Evolutionary conservation across 2,888 invertebrate species (phyloP).

Genomic region (Drosophila dives): DNA sequence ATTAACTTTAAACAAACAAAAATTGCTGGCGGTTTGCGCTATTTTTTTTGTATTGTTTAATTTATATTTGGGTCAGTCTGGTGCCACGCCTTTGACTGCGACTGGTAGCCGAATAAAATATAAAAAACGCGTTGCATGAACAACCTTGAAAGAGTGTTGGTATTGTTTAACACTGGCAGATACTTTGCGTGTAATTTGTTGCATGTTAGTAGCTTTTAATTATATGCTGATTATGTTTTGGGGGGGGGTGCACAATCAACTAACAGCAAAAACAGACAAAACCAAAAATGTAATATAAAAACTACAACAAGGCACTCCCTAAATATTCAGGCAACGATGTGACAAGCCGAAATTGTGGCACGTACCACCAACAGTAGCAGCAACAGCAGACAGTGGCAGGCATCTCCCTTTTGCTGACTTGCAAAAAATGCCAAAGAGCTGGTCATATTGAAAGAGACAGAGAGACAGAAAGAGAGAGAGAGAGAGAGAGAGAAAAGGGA

Average conservation of each 20-base stretch:
- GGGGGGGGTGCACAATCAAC: constrained; percentile 59
- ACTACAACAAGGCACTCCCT: constrained; percentile 26
- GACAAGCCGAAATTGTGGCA: constrained; percentile 73
- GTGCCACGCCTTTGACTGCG: constrained; percentile 35
- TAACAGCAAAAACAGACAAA: constrained; percentile 21
- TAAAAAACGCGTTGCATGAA: constrained; percentile 14
- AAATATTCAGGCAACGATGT: constrained; percentile 34
- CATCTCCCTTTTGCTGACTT: constrained; percentile 65
- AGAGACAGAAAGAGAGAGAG: background rate
- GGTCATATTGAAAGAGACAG: constrained; percentile 8
- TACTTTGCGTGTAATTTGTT: constrained; percentile 76
- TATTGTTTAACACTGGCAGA: constrained; percentile 54
- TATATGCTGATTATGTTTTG: constrained; percentile 77
- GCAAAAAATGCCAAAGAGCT: constrained; percentile 60
- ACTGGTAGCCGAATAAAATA: constrained; percentile 17
- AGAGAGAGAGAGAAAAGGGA: constrained; percentile 1
- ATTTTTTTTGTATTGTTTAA: constrained; percentile 23
- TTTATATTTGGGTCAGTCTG: constrained; percentile 65
- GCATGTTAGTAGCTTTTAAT: constrained; percentile 78
- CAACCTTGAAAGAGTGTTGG: constrained; percentile 47
- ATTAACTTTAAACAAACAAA: constrained; percentile 26
- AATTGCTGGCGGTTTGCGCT: constrained; percentile 29
- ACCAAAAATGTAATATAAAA: constrained; percentile 19
- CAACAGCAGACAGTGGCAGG: constrained; percentile 47
- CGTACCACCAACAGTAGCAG: constrained; percentile 52